Conservation (phyloP, 2,797 vertebrate genomes). For the Myripristis murdjan region DNA sequence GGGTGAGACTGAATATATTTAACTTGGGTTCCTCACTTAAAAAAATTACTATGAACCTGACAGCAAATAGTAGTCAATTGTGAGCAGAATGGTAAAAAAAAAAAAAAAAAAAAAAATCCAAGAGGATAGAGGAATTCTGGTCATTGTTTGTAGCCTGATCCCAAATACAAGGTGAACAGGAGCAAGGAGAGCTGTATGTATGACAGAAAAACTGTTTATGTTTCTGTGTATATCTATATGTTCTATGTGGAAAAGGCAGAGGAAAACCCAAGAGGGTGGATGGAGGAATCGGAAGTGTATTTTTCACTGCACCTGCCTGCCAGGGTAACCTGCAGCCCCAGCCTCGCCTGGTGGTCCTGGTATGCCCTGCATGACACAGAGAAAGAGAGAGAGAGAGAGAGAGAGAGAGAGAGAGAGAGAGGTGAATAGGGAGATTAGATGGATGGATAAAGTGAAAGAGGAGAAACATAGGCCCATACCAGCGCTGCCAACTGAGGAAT, state of each 20-base stretch:
- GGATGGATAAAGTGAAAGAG: constrained; percentile 78
- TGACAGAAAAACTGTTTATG: constrained; percentile 18
- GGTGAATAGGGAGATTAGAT: constrained; percentile 73
- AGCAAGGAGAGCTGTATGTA: neutral
- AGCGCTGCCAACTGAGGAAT: constrained; percentile 73
- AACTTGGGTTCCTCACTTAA: neutral
- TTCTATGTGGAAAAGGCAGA: constrained; percentile 36
- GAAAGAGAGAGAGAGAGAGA: constrained; percentile 58
- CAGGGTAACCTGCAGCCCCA: constrained; percentile 96
- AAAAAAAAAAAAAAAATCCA: too few relatives aligned
- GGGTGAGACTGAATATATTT: neutral
- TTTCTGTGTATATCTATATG: neutral
- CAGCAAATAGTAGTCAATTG: neutral
- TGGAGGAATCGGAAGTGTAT: constrained; percentile 69
- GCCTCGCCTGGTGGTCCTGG: constrained; percentile 89
- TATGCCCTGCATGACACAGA: constrained; percentile 87
- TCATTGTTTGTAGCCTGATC: neutral
- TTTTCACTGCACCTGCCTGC: constrained; percentile 99
- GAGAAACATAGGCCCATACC: constrained; percentile 68
- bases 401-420: constrained; percentile 69
- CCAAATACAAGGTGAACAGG: neutral
- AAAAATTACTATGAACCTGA: too few relatives aligned
- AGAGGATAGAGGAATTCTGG: neutral
- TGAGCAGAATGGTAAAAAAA: neutral
- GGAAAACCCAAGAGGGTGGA: constrained; percentile 39